phyloP scores from a whole-genome alignment of 2,797 vertebrate genomes.

The Phrynocephalus guinanensis region DNA sequence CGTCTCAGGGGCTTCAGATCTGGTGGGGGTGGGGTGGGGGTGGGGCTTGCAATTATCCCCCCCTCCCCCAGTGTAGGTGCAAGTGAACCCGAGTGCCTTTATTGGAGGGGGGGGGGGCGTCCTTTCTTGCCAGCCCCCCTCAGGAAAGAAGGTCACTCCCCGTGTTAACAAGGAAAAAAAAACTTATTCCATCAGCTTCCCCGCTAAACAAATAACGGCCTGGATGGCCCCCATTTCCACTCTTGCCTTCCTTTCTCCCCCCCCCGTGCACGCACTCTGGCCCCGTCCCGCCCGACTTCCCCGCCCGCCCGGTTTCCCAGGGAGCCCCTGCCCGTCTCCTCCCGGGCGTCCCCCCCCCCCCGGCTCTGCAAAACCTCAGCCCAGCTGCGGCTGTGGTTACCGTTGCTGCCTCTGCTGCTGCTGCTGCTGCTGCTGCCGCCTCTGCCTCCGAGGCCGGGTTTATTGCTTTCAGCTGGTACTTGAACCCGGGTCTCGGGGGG shows the following conservation, averaged over 20 bases:
- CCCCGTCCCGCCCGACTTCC: too few relatives aligned
- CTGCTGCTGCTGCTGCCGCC: too few relatives aligned
- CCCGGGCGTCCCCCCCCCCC: too few relatives aligned
- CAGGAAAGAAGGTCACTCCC: too few relatives aligned
- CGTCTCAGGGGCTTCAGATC: too few relatives aligned
- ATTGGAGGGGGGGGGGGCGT: not conserved
- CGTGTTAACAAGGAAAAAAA: not conserved
- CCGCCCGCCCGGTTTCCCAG: conserved; percentile 61
- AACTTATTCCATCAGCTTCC: not conserved
- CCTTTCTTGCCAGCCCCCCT: not conserved
- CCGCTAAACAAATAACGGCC: not conserved
- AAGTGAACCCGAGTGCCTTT: too few relatives aligned
- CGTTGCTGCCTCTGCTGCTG: too few relatives aligned
- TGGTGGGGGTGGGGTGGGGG: too few relatives aligned
- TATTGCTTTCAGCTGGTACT: conserved; percentile 99
- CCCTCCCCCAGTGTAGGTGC: too few relatives aligned
- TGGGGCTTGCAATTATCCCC: too few relatives aligned
- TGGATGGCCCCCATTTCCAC: not conserved
- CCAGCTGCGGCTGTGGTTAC: conserved; percentile 81
- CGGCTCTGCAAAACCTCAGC: conserved; percentile 77
- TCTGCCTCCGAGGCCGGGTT: conserved; percentile 90
- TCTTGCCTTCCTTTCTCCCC: not conserved
- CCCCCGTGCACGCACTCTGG: not conserved
- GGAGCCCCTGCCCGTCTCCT: conserved; percentile 76
- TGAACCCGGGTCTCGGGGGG: conserved; percentile 96